Evolutionary conservation across 2,797 vertebrate species (phyloP).

Genomic region (Thamnophis elegans): DNA sequence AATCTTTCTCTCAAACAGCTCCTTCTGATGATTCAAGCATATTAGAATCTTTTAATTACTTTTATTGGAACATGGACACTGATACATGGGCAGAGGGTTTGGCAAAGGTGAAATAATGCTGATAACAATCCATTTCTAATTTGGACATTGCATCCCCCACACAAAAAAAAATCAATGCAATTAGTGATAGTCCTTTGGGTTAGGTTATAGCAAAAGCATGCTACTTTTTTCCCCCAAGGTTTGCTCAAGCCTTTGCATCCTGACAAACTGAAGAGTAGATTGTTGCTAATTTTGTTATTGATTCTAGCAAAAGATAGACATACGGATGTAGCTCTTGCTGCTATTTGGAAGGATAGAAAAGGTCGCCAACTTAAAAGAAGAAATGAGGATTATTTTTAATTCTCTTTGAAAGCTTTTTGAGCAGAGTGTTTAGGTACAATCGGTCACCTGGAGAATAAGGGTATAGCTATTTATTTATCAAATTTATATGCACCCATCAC

Average conservation of each 20-base stretch:
- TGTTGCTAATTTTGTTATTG: slow-evolving; percentile 25
- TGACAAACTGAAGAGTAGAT: slow-evolving; percentile 22
- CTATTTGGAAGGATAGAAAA: neutral
- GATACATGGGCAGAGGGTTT: neutral
- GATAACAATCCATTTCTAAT: slow-evolving; percentile 42
- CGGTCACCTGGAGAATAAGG: neutral
- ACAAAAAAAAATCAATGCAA: slow-evolving; percentile 29
- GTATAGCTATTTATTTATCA: neutral
- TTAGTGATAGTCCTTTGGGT: slow-evolving; percentile 34
- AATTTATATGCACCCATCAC: neutral
- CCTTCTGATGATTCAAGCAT: slow-evolving; percentile 29
- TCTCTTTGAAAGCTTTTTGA: neutral
- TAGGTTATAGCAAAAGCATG: slow-evolving; percentile 25
- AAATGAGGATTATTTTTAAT: neutral
- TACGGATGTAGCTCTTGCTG: neutral
- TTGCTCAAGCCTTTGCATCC: slow-evolving; percentile 16
- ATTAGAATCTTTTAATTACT: slow-evolving; percentile 56
- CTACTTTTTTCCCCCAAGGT: neutral
- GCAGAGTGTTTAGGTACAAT: neutral
- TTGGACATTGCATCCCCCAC: slow-evolving; percentile 26
- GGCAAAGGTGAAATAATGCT: slow-evolving; percentile 39
- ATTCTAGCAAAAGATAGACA: neutral
- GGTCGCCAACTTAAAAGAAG: neutral
- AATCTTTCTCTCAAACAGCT: slow-evolving; percentile 29
- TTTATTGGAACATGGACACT: slow-evolving; percentile 35